Evolutionary conservation across 1,140 invertebrate genomes (phyloP), one percentile per base, ranked within the genome.

Genomic region (Agrypnia vestita): DNA sequence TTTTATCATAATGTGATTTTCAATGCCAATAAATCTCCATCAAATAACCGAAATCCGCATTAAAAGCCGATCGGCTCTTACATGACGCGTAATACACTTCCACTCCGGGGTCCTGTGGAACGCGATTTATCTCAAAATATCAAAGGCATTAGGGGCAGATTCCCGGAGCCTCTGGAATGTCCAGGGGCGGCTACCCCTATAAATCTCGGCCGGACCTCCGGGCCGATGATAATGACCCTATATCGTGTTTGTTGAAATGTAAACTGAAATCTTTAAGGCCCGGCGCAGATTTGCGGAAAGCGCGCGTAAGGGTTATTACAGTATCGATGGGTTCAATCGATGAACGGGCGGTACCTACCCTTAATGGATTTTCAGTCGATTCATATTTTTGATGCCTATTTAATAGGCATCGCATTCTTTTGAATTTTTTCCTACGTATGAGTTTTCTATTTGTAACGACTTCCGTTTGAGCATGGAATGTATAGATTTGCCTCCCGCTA

Each of bases 161-260:
- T 13, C 35, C 12, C 15, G 0, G 49, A 51, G 35, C 35, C 25
- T 71, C 19, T 12, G 44, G 35, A 25, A 71, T 49, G 44, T 71
- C 44, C 62, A 51, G 44, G 67, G 17, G 49, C 67, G 19, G 21
- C 67, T 35, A 71, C 67, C 67, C 15, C 17, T 1, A 71, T 71
- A 71, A 71, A 71, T 71, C 47, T 15, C 12, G 43, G 4, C 62
- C 67, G 67, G 47, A 71, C 67, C 67, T 49, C 19, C 13, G 67
- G 62, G 62, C 46, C 47, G 6, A 71, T 21, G 67, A 71, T 71
- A 71, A 71, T 51, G 67, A 71, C 46, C 67, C 67, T 21, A 49
- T 71, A 71, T 49, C 67, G 67, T 51, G 67, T 51, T 71, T 71
- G 67, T 17, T 51, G 19, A 51, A 71, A 71, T 51, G 47, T 46